Conservation (phyloP, 2,113 vertebrate genomes). For the Phrynosoma platyrhinos region DNA sequence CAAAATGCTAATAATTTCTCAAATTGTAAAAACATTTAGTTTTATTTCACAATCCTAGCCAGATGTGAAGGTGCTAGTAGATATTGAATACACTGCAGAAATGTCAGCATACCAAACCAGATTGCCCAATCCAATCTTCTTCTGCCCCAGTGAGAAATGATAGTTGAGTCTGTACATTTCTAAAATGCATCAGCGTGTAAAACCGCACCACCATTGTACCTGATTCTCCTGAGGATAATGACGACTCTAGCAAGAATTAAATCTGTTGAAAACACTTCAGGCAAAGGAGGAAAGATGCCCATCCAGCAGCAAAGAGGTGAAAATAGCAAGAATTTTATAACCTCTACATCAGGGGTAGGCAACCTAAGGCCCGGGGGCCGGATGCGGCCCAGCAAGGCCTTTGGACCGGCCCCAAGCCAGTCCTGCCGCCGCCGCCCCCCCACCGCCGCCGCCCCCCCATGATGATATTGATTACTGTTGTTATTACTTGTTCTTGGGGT, state of each 20-base stretch:
- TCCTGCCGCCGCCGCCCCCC: no score
- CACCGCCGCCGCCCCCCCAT: no score
- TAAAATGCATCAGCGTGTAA: constrained; percentile 1
- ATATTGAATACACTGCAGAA: neutral
- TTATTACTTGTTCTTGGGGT: no score
- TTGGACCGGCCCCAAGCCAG: no score
- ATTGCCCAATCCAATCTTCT: neutral
- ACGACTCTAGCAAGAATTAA: constrained; percentile 11
- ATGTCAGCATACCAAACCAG: neutral
- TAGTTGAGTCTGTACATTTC: neutral
- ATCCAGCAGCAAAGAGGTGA: neutral
- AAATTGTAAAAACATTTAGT: neutral
- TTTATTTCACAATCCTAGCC: neutral
- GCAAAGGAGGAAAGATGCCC: neutral
- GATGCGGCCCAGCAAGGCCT: no score
- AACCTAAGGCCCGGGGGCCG: no score
- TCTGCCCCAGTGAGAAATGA: neutral
- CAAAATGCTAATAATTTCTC: neutral
- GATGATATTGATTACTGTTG: no score
- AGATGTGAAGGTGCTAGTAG: neutral
- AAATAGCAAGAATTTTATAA: neutral
- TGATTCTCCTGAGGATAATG: neutral
- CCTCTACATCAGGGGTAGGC: no score
- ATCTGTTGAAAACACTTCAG: neutral
- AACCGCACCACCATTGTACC: neutral